Evolutionary conservation across 1,140 invertebrate species (phyloP), one percentile per base, ranked within the genome.

Genomic region (Helicoverpa armigera): DNA sequence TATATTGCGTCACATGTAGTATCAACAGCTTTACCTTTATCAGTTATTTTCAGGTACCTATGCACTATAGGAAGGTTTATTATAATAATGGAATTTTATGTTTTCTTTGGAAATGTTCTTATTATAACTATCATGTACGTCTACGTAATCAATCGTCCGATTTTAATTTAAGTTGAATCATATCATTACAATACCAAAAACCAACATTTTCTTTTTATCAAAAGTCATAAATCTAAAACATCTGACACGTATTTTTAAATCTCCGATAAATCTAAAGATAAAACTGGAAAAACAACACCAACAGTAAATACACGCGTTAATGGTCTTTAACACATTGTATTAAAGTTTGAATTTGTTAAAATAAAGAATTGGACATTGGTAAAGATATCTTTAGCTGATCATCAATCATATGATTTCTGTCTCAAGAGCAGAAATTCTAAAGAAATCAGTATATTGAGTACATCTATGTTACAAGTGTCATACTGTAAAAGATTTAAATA

Each of bases 391-490:
- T 18, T 5, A 74, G 56, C 54, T 43, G 43, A 72, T n/a, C 16
- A 74, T 74, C 72, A 48, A 35, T 74, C 72, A 74, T 60, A 7
- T 23, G 67, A 29, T 23, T 74, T n/a, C n/a, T 56, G 35, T 48
- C 9, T 72, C 13, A 31, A 2, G 29, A 31, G 4, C 7, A 54
- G 23, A 72, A 53, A 11, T 31, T 72, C 5, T 72, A 72, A 9
- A 13, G 23, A 31, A 18, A 50, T 18, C 50, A 72, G 69, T 72
- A 54, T 72, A 13, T 72, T 53, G 14, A 3, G 14, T 12, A 13
- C 13, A 72, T 72, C 18, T 56, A 58, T 60, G 43, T 60, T 35
- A 74, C 11, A 12, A 31, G 60, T 76, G 74, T n/a, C 18, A 63
- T 50, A 9, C 63, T 61, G 16, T 60, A 18, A 53, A 11, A 61